Evolutionary conservation across 2,797 vertebrate genomes (phyloP).

Genomic region (Poeciliopsis infans): DNA sequence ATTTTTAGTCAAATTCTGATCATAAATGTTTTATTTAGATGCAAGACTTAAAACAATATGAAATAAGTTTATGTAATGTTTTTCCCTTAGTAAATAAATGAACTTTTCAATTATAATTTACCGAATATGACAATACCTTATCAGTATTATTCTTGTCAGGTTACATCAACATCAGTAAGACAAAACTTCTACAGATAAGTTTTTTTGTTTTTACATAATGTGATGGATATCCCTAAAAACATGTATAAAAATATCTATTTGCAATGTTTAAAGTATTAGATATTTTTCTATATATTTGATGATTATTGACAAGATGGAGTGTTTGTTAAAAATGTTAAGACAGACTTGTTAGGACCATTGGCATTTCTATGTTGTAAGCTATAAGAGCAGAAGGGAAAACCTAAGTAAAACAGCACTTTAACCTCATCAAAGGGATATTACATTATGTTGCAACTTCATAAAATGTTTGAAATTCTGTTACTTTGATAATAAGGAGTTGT

Average conservation of each 20-base stretch:
- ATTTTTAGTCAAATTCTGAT: neutral
- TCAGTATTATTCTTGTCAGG: neutral
- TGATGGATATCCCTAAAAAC: no score
- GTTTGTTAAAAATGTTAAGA: neutral
- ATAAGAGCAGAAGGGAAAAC: neutral
- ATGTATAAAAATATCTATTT: no score
- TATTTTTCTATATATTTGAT: neutral
- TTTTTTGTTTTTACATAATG: no score
- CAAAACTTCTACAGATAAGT: neutral
- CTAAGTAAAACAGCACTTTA: neutral
- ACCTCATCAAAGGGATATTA: neutral
- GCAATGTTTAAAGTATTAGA: neutral
- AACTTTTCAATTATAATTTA: neutral
- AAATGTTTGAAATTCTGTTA: neutral
- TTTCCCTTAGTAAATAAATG: neutral
- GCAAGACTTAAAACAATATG: no score
- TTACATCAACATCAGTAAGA: neutral
- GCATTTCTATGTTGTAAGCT: neutral
- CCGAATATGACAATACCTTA: neutral
- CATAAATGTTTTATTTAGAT: neutral
- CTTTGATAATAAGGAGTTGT: neutral
- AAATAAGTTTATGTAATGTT: neutral
- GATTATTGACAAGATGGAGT: neutral
- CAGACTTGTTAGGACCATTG: neutral
- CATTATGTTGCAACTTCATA: slow-evolving; percentile 5